phyloP scores from a whole-genome alignment of 37 sponge, comb jelly and placozoan species.

The Geodia barretti region DNA sequence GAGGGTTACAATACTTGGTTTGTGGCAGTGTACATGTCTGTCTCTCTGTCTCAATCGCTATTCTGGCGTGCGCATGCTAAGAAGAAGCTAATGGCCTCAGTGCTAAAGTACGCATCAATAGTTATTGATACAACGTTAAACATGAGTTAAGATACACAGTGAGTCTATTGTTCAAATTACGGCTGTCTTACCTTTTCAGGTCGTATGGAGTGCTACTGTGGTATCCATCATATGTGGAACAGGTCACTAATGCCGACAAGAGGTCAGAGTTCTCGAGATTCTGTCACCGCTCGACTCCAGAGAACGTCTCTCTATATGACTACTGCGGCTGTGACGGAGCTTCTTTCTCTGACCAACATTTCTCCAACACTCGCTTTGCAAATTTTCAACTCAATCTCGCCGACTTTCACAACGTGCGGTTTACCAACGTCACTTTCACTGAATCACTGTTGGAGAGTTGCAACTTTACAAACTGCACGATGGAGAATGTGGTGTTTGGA shows the following conservation, averaged over 20 bases:
- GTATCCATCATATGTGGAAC: conserved; percentile 74
- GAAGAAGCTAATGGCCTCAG: no score
- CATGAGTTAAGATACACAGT: no score
- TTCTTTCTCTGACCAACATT: not conserved
- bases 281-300: conserved; percentile 4
- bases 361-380: not conserved
- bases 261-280: not conserved
- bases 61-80: no score
- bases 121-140: no score
- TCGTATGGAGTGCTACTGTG: conserved; percentile 68
- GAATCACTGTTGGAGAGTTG: conserved; percentile 1
- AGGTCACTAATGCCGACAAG: conserved; percentile 1
- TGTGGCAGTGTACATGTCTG: no score
- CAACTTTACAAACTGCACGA: conserved; percentile 1
- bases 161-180: no score
- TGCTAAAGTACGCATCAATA: no score
- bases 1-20: no score
- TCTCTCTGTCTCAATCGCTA: no score
- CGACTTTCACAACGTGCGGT: conserved; percentile 20
- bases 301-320: not conserved
- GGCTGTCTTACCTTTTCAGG: no score
- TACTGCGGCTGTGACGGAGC: conserved; percentile 37
- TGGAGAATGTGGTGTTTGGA: not conserved
- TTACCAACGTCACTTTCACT: conserved; percentile 7
- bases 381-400: conserved; percentile 10